Conservation (phyloP, 2,797 vertebrate genomes). For the Valencia hispanica region DNA sequence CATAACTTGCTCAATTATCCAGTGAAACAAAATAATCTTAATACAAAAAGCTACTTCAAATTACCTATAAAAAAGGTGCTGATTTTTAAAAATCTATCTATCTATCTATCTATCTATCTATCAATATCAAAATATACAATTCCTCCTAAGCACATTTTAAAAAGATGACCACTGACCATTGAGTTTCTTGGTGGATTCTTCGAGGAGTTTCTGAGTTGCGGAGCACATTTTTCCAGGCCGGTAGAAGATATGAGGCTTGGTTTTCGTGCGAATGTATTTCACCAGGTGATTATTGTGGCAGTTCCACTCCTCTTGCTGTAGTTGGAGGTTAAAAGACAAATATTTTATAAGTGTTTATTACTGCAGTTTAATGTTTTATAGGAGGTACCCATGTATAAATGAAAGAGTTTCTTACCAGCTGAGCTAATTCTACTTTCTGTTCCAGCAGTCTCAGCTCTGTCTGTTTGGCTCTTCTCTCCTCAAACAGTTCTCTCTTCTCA, state of each 20-base stretch:
- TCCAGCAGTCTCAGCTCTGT: constrained; percentile 95
- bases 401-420: constrained; percentile 84
- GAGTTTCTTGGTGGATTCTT: constrained; percentile 97
- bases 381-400: no score
- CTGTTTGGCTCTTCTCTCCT: constrained; percentile 96
- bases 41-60: no score
- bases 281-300: constrained; percentile 93
- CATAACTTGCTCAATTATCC: no score
- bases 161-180: constrained; percentile 83
- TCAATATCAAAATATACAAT: no score
- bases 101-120: no score
- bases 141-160: not conserved
- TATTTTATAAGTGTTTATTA: not conserved
- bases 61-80: no score
- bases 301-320: constrained; percentile 99
- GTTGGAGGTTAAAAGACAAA: not conserved
- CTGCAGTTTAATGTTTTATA: not conserved
- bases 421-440: constrained; percentile 98
- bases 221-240: constrained; percentile 95
- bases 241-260: constrained; percentile 95
- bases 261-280: constrained; percentile 96
- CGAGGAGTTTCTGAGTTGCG: constrained; percentile 94
- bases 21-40: no score
- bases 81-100: no score
- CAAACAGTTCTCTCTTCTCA: constrained; percentile 95